Conservation (phyloP, 2,797 vertebrate genomes). For the Odontamblyopus rebecca region DNA sequence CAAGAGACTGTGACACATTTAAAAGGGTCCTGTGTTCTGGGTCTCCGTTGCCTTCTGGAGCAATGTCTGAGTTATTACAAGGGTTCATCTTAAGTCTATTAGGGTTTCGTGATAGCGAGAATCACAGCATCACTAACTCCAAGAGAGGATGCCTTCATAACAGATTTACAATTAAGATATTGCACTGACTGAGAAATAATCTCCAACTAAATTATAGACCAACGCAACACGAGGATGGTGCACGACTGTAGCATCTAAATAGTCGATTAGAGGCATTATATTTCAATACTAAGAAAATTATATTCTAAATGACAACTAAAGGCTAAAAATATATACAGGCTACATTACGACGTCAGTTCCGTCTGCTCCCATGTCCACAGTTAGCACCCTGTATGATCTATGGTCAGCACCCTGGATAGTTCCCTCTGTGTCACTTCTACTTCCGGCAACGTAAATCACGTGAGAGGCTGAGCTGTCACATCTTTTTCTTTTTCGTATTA, state of each 20-base stretch:
- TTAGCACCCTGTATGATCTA: slow-evolving; percentile 60
- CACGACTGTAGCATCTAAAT: neutral
- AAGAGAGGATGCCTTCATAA: neutral
- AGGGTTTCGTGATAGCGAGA: neutral
- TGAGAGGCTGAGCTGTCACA: slow-evolving; percentile 18
- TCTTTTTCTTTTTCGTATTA: too few species aligned
- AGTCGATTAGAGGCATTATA: neutral
- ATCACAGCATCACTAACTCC: neutral
- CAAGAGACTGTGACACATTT: slow-evolving; percentile 86
- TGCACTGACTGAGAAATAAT: too few species aligned
- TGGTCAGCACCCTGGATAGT: slow-evolving; percentile 72
- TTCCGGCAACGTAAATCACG: slow-evolving; percentile 60
- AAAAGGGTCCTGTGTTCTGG: slow-evolving; percentile 78
- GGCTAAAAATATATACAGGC: neutral
- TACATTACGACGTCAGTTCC: slow-evolving; percentile 65
- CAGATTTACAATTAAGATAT: too few species aligned
- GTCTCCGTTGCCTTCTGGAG: slow-evolving; percentile 75
- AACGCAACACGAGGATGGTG: neutral
- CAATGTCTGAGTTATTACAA: slow-evolving; percentile 56
- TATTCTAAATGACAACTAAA: neutral
- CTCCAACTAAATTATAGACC: neutral
- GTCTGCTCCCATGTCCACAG: neutral
- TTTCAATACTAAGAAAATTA: neutral
- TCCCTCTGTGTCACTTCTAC: slow-evolving; percentile 35
- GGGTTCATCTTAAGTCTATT: slow-evolving; percentile 48